phyloP scores from a whole-genome alignment of 2,113 vertebrate species.

The Myiozetetes cayanensis region DNA sequence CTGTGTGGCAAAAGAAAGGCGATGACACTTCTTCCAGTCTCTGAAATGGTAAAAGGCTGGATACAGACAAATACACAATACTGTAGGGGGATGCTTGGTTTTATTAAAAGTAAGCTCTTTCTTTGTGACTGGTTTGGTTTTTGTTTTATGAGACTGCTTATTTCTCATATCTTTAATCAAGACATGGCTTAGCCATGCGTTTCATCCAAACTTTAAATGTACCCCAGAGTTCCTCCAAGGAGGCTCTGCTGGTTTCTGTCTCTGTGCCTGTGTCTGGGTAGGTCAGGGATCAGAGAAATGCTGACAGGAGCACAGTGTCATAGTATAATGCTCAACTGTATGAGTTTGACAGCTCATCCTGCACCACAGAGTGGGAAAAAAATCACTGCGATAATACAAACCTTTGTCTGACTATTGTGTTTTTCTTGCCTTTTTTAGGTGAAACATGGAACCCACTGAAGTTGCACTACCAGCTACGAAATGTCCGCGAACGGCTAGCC shows the following conservation, averaged over 20 bases:
- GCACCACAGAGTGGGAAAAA: fast-evolving
- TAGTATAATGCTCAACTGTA: background rate
- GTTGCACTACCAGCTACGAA: slow-evolving; percentile 94
- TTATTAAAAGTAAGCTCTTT: background rate
- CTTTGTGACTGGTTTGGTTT: background rate
- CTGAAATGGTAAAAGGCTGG: background rate
- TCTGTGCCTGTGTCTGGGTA: background rate
- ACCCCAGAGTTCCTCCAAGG: background rate
- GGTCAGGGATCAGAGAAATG: background rate
- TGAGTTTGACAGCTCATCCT: background rate
- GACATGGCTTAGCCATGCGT: background rate
- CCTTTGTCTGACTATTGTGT: background rate
- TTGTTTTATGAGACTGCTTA: background rate
- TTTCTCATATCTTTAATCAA: background rate
- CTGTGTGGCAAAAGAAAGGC: background rate
- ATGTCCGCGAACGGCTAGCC: slow-evolving; percentile 91
- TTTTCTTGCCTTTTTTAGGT: slow-evolving; percentile 69
- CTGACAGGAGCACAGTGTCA: background rate
- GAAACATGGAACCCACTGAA: slow-evolving; percentile 97
- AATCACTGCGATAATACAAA: background rate
- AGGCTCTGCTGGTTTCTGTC: background rate
- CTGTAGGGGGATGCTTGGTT: background rate
- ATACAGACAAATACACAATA: background rate
- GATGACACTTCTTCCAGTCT: background rate
- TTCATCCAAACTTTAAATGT: background rate